phyloP scores from a whole-genome alignment of 1,140 invertebrate genomes.

The Carposina sasakii region DNA sequence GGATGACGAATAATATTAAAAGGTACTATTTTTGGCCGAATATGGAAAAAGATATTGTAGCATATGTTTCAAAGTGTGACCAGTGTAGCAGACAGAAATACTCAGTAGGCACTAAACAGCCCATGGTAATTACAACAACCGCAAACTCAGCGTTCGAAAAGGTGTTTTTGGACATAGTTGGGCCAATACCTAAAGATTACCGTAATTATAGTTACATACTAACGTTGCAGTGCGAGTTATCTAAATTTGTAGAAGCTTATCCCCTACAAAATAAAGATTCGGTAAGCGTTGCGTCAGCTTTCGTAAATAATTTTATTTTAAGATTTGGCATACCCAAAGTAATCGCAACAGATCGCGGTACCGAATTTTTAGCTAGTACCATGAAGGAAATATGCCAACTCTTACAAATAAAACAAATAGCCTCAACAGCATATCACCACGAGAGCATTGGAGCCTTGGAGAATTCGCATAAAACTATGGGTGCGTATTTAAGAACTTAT shows the following conservation, averaged over 20 bases:
- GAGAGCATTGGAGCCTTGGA: slow-evolving; percentile 14
- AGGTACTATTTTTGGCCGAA: not conserved
- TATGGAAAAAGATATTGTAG: not conserved
- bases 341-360: slow-evolving; percentile 8
- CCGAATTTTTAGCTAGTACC: slow-evolving; percentile 6
- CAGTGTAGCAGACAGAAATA: not conserved
- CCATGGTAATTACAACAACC: slow-evolving; percentile 16
- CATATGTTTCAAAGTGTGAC: not conserved
- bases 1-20: slow-evolving; percentile 1
- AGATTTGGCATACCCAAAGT: slow-evolving; percentile 4
- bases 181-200: slow-evolving; percentile 2
- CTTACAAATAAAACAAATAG: slow-evolving; percentile 15
- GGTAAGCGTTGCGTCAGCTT: not conserved
- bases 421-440: slow-evolving; percentile 16
- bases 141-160: slow-evolving; percentile 1
- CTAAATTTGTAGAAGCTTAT: slow-evolving; percentile 1
- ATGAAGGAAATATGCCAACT: slow-evolving; percentile 11
- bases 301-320: slow-evolving; percentile 8
- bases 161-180: slow-evolving; percentile 6
- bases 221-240: not conserved
- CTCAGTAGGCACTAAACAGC: not conserved
- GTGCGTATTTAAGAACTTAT: slow-evolving; percentile 11
- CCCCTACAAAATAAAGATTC: not conserved
- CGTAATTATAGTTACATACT: not conserved
- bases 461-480: slow-evolving; percentile 15